A percentile compares a stretch with the other conserved stretches of the same genome.
phyloP scores from a whole-genome alignment of 1,140 invertebrate genomes.

The Tetranychus cinnabarinus region DNA sequence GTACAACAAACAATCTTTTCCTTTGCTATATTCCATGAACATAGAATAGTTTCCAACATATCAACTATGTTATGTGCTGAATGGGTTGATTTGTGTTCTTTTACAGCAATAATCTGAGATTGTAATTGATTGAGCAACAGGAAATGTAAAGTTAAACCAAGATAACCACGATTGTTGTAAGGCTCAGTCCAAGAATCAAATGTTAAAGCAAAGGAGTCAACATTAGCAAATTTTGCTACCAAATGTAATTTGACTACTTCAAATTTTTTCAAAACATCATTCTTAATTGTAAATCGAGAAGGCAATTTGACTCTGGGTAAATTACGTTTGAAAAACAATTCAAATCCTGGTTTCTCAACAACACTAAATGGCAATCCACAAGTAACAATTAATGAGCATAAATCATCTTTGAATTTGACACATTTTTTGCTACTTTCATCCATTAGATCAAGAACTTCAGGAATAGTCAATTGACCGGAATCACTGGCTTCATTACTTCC shows the following conservation, averaged over 20 bases:
- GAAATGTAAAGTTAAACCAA: neutral
- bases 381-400: neutral
- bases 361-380: neutral
- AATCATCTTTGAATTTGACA: neutral
- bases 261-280: neutral
- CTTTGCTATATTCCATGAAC: neutral
- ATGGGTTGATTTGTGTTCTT: neutral
- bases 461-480: no score
- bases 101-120: neutral
- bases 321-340: neutral
- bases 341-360: neutral
- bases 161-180: neutral
- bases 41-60: neutral
- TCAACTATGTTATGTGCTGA: neutral
- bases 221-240: neutral
- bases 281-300: neutral
- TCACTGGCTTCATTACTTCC: no score
- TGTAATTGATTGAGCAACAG: neutral
- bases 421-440: neutral
- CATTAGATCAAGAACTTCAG: no score
- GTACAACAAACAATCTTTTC: neutral
- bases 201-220: neutral
- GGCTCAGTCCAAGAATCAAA: neutral
- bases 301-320: neutral
- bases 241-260: neutral